These are phyloP conservation scores for Poeciliopsis prolifica DNA, from an alignment of 2,113 vertebrate species.

Conservation along the genomic window DNA sequence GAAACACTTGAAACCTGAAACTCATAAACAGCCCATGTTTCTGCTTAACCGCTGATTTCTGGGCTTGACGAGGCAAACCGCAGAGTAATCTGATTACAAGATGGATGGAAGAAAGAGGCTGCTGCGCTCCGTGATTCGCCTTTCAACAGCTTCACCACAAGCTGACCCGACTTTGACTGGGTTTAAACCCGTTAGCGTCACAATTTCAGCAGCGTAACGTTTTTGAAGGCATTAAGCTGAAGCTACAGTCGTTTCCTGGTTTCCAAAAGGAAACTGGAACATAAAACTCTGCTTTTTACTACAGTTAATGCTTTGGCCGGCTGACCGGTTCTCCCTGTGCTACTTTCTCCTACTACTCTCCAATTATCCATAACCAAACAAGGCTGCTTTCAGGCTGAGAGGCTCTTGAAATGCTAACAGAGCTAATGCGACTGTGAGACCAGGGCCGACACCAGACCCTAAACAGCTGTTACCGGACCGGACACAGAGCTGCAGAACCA, in stretches of 20 bases:
- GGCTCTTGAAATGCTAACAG: too few relatives aligned
- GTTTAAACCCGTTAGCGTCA: not conserved
- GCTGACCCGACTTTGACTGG: not conserved
- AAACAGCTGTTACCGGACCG: too few relatives aligned
- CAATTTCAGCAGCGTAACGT: not conserved
- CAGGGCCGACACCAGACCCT: too few relatives aligned
- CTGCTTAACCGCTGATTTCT: conserved; percentile 70
- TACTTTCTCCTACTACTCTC: too few relatives aligned
- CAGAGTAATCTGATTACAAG: conserved; percentile 67
- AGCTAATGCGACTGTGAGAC: too few relatives aligned
- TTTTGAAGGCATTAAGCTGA: not conserved
- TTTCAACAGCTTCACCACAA: not conserved
- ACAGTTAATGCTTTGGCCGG: too few relatives aligned
- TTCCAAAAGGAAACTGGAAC: not conserved
- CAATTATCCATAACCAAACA: too few relatives aligned
- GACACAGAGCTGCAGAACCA: too few relatives aligned
- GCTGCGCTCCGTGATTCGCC: not conserved
- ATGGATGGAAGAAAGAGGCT: conserved; percentile 2
- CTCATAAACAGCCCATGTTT: conserved; percentile 74
- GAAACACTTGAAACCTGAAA: conserved; percentile 73
- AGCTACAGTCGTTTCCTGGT: not conserved
- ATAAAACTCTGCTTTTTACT: too few relatives aligned
- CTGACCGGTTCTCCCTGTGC: too few relatives aligned
- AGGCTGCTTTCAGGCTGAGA: too few relatives aligned
- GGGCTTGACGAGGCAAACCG: conserved; percentile 42